Base-by-base conservation (phyloP, 37 sponge, comb jelly and placozoan genomes). In the Amphimedon queenslandica region DNA sequence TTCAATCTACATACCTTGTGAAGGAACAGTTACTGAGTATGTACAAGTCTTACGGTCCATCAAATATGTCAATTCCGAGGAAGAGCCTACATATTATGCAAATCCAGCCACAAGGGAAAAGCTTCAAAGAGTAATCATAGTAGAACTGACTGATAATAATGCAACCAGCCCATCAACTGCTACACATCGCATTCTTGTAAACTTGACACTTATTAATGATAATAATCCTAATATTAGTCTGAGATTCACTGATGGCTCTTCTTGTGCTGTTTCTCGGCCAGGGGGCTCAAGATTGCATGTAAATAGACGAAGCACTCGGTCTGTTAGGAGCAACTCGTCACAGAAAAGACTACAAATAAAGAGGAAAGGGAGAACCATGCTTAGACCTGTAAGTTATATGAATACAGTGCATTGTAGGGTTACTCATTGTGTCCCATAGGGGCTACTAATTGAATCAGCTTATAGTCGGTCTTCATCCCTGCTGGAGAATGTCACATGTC, bases 141-240 rank as follows among this genome's bases (percentile, higher is more conserved):
- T 81, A 36, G 53, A 5, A 16, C 64, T 81, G 57, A 72, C 69
- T 29, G 82, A 81, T 66, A n/a, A 4, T 42, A 42, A 29, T 13
- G 27, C 35, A 64, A 42, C 29, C 10, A 37, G 41, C 3, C 31
- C 11, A 24, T 35, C 67, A 32, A 81, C 82, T 23, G 55, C 34
- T 33, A 40, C 21, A 30, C 25, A 72, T 53, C 10, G 40, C 2
- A 57, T 81, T 37, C 35, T 27, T 2, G 31, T 81, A 0, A 27
- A 30, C 31, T 73, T 73, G 38, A 55, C 64, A 31, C 58, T 73
- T 28, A 73, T 81, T 0, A 81, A 81, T 37, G 82, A 81, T 32
- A 81, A 81, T 37, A 16, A 33, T 1, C 82, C 82, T 23, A 51
- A 57, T 66, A 72, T 81, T 27, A n/a, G 5, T 25, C 23, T 60